Conservation (phyloP, 1,140 invertebrate genomes). For the Drosophila nasuta region DNA sequence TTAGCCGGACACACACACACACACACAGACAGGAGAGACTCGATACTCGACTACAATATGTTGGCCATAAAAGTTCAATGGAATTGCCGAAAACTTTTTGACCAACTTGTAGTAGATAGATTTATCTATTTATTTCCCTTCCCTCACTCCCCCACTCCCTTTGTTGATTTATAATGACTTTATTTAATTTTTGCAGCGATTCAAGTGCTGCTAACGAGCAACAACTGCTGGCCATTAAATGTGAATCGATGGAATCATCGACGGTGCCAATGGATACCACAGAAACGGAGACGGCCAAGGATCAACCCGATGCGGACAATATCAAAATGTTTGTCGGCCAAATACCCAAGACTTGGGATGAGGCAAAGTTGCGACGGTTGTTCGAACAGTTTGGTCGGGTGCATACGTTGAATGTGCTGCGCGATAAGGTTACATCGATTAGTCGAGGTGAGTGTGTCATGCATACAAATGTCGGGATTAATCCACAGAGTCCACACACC, state of each 20-base stretch:
- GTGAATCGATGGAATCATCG: slow-evolving; percentile 25
- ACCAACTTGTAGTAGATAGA: slow-evolving; percentile 30
- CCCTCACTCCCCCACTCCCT: not conserved
- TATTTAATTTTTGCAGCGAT: slow-evolving; percentile 46
- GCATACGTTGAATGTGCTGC: slow-evolving; percentile 97
- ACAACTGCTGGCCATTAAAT: slow-evolving; percentile 44
- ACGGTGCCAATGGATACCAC: slow-evolving; percentile 40
- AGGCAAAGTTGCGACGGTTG: slow-evolving; percentile 96
- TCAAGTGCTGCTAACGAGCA: slow-evolving; percentile 27
- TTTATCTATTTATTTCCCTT: not conserved
- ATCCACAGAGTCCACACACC: not conserved
- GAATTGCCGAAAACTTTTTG: slow-evolving; percentile 45
- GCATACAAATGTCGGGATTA: slow-evolving; percentile 76
- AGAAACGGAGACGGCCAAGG: slow-evolving; percentile 77
- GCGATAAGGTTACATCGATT: slow-evolving; percentile 97
- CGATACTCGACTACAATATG: slow-evolving; percentile 33
- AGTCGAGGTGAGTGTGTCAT: slow-evolving; percentile 93
- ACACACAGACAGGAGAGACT: not conserved
- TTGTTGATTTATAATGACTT: slow-evolving; percentile 40
- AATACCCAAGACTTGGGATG: slow-evolving; percentile 98
- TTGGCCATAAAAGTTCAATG: slow-evolving; percentile 64
- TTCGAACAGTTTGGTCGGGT: slow-evolving; percentile 99
- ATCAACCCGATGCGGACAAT: slow-evolving; percentile 97
- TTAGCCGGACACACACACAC: slow-evolving; percentile 29
- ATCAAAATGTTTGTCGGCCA: slow-evolving; percentile 99